Evolutionary conservation across 2,113 vertebrate species (phyloP).

Genomic region (Trogon surrucura): DNA sequence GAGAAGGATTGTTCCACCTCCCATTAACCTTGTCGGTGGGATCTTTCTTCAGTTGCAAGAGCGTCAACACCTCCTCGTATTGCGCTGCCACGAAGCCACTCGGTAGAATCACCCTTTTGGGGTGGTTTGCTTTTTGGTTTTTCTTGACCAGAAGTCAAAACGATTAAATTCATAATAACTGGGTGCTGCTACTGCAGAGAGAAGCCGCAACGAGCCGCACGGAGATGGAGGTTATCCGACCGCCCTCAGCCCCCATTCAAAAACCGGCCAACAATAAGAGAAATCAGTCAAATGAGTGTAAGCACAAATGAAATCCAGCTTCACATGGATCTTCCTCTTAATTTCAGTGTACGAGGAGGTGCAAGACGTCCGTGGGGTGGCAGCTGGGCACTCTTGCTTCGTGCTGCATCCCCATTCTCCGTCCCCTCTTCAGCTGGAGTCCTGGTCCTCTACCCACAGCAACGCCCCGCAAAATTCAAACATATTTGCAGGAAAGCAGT

Average conservation of each 20-base stretch:
- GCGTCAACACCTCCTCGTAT: neutral
- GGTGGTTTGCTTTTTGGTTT: neutral
- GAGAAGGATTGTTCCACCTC: neutral
- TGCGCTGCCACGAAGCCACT: neutral
- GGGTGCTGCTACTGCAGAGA: neutral
- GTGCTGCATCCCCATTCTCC: neutral
- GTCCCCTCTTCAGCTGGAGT: no score
- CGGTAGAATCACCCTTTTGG: neutral
- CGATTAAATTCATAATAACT: neutral
- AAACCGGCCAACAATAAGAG: neutral
- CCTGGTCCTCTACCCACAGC: neutral
- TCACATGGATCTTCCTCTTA: neutral
- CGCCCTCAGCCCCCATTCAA: fast-evolving
- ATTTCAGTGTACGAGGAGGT: neutral
- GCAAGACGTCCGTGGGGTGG: neutral
- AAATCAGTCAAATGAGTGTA: neutral
- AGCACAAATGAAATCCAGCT: neutral
- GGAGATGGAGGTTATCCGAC: neutral
- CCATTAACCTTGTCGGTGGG: neutral
- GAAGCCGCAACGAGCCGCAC: neutral
- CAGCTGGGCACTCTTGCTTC: neutral
- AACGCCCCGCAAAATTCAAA: neutral
- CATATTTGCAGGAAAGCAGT: neutral
- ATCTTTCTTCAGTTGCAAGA: neutral
- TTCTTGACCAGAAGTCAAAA: neutral